Base-by-base conservation (phyloP, 2,797 vertebrate species). In the Pseudochaenichthys georgianus region DNA sequence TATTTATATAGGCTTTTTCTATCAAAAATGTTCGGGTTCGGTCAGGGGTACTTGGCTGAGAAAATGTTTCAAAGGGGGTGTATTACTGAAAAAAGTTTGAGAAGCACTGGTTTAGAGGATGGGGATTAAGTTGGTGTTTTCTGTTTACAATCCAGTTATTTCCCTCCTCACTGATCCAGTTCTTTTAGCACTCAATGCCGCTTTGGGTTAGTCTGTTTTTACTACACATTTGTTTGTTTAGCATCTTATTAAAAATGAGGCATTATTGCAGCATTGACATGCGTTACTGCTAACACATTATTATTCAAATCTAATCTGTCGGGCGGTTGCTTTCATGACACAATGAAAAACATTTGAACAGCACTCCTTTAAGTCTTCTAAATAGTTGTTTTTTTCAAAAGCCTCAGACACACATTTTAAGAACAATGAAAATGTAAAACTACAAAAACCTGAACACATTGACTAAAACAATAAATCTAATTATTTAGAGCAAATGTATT, bases 101-200 rank as follows among this genome's bases (percentile, higher is more conserved):
- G 23, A 23, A 23, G 23, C 23, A 23, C 9, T 75, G 67, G 55
- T 89, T 89, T 81, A 73, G 43, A 50, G 38, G 21, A 53, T 10
- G 10, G 38, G 62, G 74, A 86, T 88, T 87, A 88, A 55, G 64
- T 78, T 57, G 34, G 64, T 74, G 61, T 86, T 74, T 51, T 64
- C 63, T 74, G 61, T 86, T 74, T 53, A 67, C 63, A 61, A 17
- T 75, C 64, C 59, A 60, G 50, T 67, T 73, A 58, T 82, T 80
- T 74, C 9, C 69, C 28, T 78, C 42, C 47, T 70, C 58, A 57
- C 15, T 73, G 50, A 72, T 28, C 45, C 34, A 63, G 2, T 81
- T 75, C 73, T 21, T 64, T 67, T 47, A 1, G 31, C n/a, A 13
- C 15, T 21, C 2, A 28, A 19, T 5, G 71, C 41, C 16, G 19